Percentiles rank a stretch among this genome's conserved stretches.
Evolutionary conservation across 2,888 invertebrate genomes (phyloP).

Genomic region (Caenorhabditis panamensis): DNA sequence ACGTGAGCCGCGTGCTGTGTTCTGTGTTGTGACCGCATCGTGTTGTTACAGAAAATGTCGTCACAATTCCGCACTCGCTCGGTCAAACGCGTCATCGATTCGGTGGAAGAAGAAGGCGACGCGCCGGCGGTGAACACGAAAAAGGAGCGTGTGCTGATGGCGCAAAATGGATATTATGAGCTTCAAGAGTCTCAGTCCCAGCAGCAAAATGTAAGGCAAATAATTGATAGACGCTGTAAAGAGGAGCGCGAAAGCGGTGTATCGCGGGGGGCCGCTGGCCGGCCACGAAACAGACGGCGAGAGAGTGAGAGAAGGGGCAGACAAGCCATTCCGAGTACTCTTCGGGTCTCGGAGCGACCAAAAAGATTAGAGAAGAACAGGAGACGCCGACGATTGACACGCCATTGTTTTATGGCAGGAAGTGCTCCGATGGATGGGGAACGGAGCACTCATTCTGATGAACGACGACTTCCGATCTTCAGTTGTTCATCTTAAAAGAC

Average conservation of each 20-base stretch:
- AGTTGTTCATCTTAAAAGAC: not conserved
- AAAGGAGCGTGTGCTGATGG: constrained; percentile 16
- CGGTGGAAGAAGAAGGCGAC: not conserved
- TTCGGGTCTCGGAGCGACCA: constrained; percentile 42
- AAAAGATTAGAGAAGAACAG: constrained; percentile 2
- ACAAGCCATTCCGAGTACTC: constrained; percentile 54
- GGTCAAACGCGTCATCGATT: constrained; percentile 10
- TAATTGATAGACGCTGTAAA: constrained; percentile 54
- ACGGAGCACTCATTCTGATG: constrained; percentile 11
- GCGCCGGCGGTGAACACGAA: not conserved
- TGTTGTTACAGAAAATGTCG: constrained; percentile 29
- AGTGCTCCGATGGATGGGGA: constrained; percentile 40
- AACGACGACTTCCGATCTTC: constrained; percentile 5
- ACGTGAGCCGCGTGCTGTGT: constrained; percentile 7
- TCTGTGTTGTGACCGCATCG: too few species aligned
- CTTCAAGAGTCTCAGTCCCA: constrained; percentile 18
- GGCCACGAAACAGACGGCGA: constrained; percentile 45
- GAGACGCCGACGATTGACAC: constrained; percentile 33
- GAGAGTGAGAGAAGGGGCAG: constrained; percentile 6
- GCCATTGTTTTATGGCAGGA: constrained; percentile 56
- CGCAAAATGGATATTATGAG: constrained; percentile 24
- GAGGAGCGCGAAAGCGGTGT: constrained; percentile 34
- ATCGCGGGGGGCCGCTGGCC: constrained; percentile 19
- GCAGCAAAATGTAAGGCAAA: constrained; percentile 52
- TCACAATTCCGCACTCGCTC: constrained; percentile 6